Conservation (phyloP, 2,888 invertebrate genomes). For the Scaptodrosophila latifasciaeformis region DNA sequence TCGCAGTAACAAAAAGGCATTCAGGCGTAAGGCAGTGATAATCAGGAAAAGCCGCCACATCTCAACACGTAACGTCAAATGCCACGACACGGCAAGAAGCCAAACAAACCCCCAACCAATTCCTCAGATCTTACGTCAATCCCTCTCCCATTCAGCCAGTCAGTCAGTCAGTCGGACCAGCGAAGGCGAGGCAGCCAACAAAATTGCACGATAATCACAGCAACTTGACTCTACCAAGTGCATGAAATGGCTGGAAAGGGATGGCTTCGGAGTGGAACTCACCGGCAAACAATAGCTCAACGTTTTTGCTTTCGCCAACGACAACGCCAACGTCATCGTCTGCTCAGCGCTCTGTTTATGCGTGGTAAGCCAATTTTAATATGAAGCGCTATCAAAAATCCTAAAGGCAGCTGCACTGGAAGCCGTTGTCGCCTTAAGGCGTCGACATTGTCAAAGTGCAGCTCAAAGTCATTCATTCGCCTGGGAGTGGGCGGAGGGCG, state of each 20-base stretch:
- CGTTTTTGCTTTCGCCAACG: slow-evolving; percentile 1
- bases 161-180: not conserved
- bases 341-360: slow-evolving; percentile 45
- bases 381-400: slow-evolving; percentile 51
- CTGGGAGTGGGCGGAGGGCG: not conserved
- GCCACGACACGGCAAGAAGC: slow-evolving; percentile 40
- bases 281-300: not conserved
- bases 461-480: slow-evolving; percentile 22
- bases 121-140: not conserved
- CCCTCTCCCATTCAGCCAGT: not conserved
- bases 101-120: not conserved
- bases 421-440: slow-evolving; percentile 29
- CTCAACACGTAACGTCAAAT: slow-evolving; percentile 66
- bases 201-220: slow-evolving; percentile 69
- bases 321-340: not conserved
- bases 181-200: not conserved
- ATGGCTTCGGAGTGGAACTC: too few relatives aligned
- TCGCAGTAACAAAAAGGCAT: slow-evolving; percentile 44
- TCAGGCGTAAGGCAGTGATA: slow-evolving; percentile 65
- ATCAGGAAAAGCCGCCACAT: slow-evolving; percentile 61
- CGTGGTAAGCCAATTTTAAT: slow-evolving; percentile 68
- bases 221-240: slow-evolving; percentile 64
- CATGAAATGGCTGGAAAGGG: slow-evolving; percentile 19
- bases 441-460: slow-evolving; percentile 61
- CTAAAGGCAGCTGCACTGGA: slow-evolving; percentile 3